These are phyloP conservation scores for Papilio protenor DNA, from an alignment of 2,888 invertebrate species.

Conservation along the genomic window DNA sequence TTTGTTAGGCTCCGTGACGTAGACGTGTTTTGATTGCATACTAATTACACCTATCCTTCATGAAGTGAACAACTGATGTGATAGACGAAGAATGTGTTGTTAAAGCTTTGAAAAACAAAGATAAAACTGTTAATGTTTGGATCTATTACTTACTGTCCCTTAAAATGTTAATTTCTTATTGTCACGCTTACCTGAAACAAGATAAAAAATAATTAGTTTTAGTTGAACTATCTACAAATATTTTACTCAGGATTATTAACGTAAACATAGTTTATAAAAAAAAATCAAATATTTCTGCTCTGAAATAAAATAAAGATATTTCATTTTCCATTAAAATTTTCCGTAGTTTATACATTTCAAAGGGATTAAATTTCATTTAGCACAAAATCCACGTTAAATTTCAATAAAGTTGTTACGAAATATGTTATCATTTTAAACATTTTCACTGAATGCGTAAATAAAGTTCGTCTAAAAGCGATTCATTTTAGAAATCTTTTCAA, in stretches of 20 bases:
- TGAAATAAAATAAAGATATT: not conserved
- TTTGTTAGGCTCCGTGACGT: constrained; percentile 48
- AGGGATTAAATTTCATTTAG: not conserved
- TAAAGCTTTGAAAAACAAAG: not conserved
- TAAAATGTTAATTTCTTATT: not conserved
- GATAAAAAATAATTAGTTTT: constrained; percentile 12
- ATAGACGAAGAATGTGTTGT: not conserved
- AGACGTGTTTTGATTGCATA: constrained; percentile 8
- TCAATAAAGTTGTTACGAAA: not conserved
- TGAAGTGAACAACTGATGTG: not conserved
- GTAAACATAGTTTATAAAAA: not conserved
- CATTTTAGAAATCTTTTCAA: constrained; percentile 39
- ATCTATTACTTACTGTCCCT: not conserved
- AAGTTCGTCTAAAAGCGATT: constrained; percentile 21
- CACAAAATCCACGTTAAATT: not conserved
- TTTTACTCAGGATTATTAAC: not conserved
- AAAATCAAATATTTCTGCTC: too few species aligned
- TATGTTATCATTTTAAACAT: not conserved
- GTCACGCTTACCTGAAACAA: constrained; percentile 52
- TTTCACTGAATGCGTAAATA: constrained; percentile 18
- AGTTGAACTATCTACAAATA: not conserved
- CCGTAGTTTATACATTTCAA: not conserved
- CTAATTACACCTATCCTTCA: constrained; percentile 20
- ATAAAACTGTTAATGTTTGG: not conserved
- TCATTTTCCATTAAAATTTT: not conserved